phyloP scores from a whole-genome alignment of 2,113 vertebrate species.

The Ptychochromis oligacanthus region DNA sequence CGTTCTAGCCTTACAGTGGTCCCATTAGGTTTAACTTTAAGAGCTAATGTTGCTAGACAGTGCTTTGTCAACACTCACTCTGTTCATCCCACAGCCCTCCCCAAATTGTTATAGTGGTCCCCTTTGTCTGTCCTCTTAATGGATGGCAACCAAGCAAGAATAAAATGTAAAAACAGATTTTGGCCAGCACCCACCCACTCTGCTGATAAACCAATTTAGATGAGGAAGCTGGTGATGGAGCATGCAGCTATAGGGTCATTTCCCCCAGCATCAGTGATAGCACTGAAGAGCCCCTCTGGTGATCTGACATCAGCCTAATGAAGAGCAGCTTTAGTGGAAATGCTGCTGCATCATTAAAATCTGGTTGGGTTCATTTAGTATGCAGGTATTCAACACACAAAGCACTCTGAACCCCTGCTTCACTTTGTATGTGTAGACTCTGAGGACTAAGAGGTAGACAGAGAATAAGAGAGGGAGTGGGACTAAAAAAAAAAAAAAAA shows the following conservation, averaged over 20 bases:
- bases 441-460: constrained; percentile 19
- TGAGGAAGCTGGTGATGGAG: constrained; percentile 7
- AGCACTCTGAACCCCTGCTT: constrained; percentile 16
- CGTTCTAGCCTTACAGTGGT: constrained; percentile 23
- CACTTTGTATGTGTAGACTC: constrained; percentile 21
- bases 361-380: constrained; percentile 33
- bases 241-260: constrained; percentile 3
- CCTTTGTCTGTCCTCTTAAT: constrained; percentile 20
- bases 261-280: constrained; percentile 9
- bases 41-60: constrained; percentile 19
- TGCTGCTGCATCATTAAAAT: constrained; percentile 54
- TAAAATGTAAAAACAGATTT: constrained; percentile 33
- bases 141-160: constrained; percentile 5
- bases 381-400: constrained; percentile 29
- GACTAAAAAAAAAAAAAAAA: background rate
- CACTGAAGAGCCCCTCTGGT: constrained; percentile 20
- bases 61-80: constrained; percentile 20
- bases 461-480: background rate
- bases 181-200: constrained; percentile 11
- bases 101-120: constrained; percentile 2
- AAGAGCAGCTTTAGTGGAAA: constrained; percentile 48
- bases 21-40: constrained; percentile 48
- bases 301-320: constrained; percentile 47
- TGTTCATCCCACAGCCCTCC: background rate
- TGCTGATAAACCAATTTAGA: constrained; percentile 39